Percentiles rank a stretch among this genome's conserved stretches.
Evolutionary conservation across 2,888 invertebrate species (phyloP).

Genomic region (Adelphocoris suturalis): DNA sequence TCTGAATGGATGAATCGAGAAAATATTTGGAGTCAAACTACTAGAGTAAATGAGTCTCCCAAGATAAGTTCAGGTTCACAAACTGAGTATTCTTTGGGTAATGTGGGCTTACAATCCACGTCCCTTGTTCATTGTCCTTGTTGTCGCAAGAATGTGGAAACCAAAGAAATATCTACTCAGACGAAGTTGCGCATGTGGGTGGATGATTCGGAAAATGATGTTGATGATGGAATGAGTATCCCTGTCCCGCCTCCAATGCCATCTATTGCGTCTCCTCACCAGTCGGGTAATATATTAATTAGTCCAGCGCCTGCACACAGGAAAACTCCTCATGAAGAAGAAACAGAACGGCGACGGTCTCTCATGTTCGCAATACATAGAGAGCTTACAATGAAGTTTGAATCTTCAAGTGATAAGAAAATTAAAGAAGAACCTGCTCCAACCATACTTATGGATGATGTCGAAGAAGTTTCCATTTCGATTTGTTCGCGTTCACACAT

Average conservation of each 20-base stretch:
- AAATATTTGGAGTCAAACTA: not conserved
- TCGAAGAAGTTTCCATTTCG: conserved; percentile 54
- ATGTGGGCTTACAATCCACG: not conserved
- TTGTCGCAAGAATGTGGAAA: not conserved
- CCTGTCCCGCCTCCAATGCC: not conserved
- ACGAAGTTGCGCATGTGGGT: conserved; percentile 67
- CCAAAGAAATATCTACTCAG: conserved; percentile 53
- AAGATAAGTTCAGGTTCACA: not conserved
- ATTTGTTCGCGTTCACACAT: not conserved
- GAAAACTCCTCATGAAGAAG: conserved; percentile 33
- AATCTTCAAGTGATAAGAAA: not conserved
- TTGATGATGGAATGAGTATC: too few relatives aligned
- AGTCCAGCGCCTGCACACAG: too few relatives aligned
- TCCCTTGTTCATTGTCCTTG: not conserved
- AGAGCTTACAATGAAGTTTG: conserved; percentile 60
- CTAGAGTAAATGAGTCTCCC: not conserved
- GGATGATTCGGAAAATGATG: conserved; percentile 58
- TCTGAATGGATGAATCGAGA: not conserved
- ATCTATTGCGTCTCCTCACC: not conserved
- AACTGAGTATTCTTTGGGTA: not conserved
- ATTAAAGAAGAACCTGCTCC: not conserved
- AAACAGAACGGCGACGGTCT: conserved; percentile 31
- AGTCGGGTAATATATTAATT: not conserved
- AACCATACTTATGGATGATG: not conserved
- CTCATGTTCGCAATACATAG: conserved; percentile 52